These are phyloP conservation scores for Thecophora atra DNA, from an alignment of 2,888 invertebrate species.

Conservation along the genomic window DNA sequence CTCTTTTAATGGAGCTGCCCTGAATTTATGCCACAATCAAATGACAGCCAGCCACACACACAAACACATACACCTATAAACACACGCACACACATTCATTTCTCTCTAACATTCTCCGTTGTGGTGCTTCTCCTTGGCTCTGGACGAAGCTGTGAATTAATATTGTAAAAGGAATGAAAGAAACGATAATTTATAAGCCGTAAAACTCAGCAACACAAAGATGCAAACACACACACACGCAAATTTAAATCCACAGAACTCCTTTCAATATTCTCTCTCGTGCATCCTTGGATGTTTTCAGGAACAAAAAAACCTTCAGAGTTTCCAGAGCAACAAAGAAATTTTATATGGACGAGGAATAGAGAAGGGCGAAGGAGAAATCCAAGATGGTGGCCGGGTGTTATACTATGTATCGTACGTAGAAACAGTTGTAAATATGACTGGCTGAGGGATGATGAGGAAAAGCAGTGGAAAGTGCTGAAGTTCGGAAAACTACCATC, in stretches of 20 bases:
- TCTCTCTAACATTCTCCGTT: background rate
- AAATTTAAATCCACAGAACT: background rate
- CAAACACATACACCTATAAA: constrained; percentile 9
- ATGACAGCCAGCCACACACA: constrained; percentile 37
- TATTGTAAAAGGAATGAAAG: constrained; percentile 35
- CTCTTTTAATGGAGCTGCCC: constrained; percentile 61
- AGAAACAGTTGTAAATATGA: too few relatives aligned
- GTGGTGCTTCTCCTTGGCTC: background rate
- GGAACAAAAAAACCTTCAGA: background rate
- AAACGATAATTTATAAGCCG: constrained; percentile 46
- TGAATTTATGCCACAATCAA: constrained; percentile 61
- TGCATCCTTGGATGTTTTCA: background rate
- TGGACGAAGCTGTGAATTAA: constrained; percentile 30
- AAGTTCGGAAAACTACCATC: background rate
- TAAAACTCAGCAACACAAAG: constrained; percentile 40
- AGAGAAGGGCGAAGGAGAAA: background rate
- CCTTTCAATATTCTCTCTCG: constrained; percentile 13
- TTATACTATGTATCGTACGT: too few relatives aligned
- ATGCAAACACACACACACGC: background rate
- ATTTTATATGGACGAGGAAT: background rate
- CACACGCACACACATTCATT: background rate
- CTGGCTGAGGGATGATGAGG: background rate
- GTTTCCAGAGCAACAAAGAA: constrained; percentile 10
- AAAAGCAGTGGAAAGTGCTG: background rate
- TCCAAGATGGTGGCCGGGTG: constrained; percentile 21